Conservation (phyloP, 2,113 vertebrate species). For the Carlito syrichta region DNA sequence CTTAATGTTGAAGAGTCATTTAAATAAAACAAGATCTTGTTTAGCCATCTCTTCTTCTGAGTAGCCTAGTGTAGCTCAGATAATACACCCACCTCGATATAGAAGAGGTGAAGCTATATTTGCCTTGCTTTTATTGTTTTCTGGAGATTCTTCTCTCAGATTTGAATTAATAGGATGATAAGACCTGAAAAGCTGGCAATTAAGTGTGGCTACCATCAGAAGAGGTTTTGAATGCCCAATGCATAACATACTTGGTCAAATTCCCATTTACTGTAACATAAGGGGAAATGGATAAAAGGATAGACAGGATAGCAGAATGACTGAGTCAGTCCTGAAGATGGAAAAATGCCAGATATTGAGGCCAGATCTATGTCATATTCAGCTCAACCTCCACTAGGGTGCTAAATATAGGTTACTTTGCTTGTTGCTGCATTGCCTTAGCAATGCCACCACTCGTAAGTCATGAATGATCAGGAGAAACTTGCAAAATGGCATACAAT, state of each 20-base stretch:
- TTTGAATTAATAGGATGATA: background rate
- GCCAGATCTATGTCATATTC: background rate
- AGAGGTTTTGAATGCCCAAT: background rate
- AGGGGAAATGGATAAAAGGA: background rate
- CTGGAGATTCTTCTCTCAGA: background rate
- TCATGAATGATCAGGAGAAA: background rate
- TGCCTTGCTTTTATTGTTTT: background rate
- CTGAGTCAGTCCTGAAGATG: background rate
- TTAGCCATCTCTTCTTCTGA: background rate
- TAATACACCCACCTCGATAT: accelerated
- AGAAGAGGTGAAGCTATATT: background rate
- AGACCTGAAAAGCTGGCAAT: background rate
- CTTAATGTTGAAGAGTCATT: background rate
- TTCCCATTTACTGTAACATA: background rate
- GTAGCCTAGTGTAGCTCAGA: background rate
- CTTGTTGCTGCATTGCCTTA: background rate
- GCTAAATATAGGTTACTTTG: background rate
- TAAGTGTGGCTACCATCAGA: background rate
- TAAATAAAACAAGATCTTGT: background rate
- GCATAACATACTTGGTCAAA: background rate
- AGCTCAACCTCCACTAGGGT: background rate
- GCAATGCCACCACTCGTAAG: background rate
- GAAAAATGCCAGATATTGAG: background rate
- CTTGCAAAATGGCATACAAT: background rate
- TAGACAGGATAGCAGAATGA: background rate